Conservation (phyloP, 35 echinoderm and acorn worm species). For the Ptychodera flava region DNA sequence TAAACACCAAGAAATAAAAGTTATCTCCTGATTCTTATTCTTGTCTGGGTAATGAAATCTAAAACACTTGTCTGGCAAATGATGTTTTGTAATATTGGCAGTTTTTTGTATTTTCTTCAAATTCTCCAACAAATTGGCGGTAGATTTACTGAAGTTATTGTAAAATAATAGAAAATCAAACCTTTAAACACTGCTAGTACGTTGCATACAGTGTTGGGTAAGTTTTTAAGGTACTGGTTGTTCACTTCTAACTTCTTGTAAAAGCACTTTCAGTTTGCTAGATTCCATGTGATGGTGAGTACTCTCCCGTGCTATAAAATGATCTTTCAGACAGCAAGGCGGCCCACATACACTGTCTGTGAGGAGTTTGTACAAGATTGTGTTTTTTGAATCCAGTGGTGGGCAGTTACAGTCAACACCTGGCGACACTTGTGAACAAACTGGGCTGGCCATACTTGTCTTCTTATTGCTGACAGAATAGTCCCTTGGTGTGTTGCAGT, state of each 20-base stretch:
- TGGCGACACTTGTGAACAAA: conserved; percentile 6
- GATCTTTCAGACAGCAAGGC: conserved; percentile 41
- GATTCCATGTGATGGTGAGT: conserved; percentile 18
- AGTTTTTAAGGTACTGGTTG: conserved; percentile 9
- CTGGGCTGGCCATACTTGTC: neutral
- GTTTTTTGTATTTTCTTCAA: no score
- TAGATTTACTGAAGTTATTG: no score
- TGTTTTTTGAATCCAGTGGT: conserved; percentile 80
- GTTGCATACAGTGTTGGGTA: no score
- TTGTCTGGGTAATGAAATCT: no score
- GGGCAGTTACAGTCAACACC: conserved; percentile 61
- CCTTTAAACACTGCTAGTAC: no score
- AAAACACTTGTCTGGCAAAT: no score
- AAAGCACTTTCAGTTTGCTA: conserved; percentile 82
- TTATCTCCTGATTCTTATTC: no score
- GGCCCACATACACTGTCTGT: conserved; percentile 50
- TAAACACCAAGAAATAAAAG: no score
- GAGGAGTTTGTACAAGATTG: conserved; percentile 79
- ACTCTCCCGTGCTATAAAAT: conserved; percentile 32
- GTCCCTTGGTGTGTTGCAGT: no score
- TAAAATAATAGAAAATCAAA: no score
- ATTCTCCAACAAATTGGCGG: no score
- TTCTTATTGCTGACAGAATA: conserved; percentile 6
- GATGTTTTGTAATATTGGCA: no score
- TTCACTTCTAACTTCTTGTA: conserved; percentile 82